Evolutionary conservation across 2,888 invertebrate genomes (phyloP).

Genomic region (Digitonthophagus gazella): DNA sequence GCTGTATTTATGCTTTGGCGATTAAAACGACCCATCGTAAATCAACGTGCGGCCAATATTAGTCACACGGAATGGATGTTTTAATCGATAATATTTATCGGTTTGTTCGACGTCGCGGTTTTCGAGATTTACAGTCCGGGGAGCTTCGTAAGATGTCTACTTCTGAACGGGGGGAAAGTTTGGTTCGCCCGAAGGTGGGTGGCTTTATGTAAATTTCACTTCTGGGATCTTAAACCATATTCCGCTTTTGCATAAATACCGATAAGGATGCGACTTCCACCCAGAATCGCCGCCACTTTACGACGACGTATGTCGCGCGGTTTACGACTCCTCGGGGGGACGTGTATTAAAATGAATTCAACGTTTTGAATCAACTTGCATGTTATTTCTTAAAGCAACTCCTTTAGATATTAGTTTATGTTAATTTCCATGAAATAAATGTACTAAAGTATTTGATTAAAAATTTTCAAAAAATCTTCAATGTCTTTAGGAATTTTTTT

Average conservation of each 20-base stretch:
- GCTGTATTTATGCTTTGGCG: neutral
- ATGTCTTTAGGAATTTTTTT: too few relatives aligned
- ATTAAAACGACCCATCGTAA: neutral
- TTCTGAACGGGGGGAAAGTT: neutral
- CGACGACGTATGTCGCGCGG: neutral
- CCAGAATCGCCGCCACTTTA: slow-evolving; percentile 8
- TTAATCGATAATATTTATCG: neutral
- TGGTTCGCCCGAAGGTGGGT: neutral
- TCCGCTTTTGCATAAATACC: slow-evolving; percentile 26
- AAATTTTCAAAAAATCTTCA: too few relatives aligned
- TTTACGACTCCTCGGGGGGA: neutral
- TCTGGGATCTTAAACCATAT: slow-evolving; percentile 23
- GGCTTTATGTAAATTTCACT: slow-evolving; percentile 26
- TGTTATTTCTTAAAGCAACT: neutral
- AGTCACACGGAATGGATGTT: neutral
- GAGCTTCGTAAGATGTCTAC: neutral
- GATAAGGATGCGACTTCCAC: slow-evolving; percentile 19
- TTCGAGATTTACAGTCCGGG: neutral
- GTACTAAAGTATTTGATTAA: too few relatives aligned
- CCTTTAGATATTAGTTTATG: too few relatives aligned
- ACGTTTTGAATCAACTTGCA: slow-evolving; percentile 2
- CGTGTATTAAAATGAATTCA: slow-evolving; percentile 6
- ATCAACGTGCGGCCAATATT: neutral
- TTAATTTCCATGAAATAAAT: too few relatives aligned
- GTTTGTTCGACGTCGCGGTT: neutral